Conservation (phyloP, 1,140 invertebrate genomes). For the Drosophila hydei region DNA sequence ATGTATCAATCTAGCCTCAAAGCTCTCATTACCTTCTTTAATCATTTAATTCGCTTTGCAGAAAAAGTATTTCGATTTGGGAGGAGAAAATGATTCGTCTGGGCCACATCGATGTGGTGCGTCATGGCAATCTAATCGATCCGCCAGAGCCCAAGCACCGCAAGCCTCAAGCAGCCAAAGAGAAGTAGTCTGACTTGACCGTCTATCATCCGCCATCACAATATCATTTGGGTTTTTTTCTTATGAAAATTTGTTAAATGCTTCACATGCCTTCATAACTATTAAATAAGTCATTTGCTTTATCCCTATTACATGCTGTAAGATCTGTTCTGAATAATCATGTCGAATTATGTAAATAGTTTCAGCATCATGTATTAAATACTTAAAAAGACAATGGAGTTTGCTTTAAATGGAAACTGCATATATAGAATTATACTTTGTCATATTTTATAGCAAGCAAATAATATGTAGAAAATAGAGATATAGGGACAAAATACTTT, state of each 20-base stretch:
- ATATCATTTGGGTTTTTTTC: slow-evolving; percentile 41
- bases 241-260: slow-evolving; percentile 46
- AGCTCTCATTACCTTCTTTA: background rate
- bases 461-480: too few relatives aligned
- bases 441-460: too few relatives aligned
- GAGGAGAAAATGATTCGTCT: slow-evolving; percentile 85
- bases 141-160: slow-evolving; percentile 70
- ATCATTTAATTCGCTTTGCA: slow-evolving; percentile 42
- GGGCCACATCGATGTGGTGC: slow-evolving; percentile 85
- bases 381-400: background rate
- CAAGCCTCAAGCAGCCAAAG: slow-evolving; percentile 52
- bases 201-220: slow-evolving; percentile 35
- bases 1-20: background rate
- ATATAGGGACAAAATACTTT: too few relatives aligned
- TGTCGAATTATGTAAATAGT: slow-evolving; percentile 52
- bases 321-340: slow-evolving; percentile 18
- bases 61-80: slow-evolving; percentile 84
- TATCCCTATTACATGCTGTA: slow-evolving; percentile 25
- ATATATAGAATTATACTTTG: too few relatives aligned
- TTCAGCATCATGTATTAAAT: slow-evolving; percentile 49
- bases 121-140: slow-evolving; percentile 83
- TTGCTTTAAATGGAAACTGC: too few relatives aligned
- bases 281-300: slow-evolving; percentile 33
- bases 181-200: slow-evolving; percentile 43
- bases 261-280: slow-evolving; percentile 28